A percentile compares a stretch with the other conserved stretches of the same genome.
Conservation (phyloP, 2,888 invertebrate genomes). For the Platycheirus albimanus region DNA sequence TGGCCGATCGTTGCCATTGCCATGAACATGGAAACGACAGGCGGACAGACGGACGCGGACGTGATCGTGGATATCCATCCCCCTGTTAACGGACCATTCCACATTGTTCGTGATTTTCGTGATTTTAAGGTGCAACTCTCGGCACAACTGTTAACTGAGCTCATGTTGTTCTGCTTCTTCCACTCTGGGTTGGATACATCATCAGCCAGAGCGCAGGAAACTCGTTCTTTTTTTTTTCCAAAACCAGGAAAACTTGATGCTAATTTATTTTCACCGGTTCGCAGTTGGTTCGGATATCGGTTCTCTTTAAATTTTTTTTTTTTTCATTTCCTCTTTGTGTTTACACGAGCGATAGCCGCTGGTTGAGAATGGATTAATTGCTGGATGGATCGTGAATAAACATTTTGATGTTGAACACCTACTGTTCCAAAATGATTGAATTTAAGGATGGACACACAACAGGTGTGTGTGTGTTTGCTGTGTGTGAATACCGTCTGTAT, state of each 20-base stretch:
- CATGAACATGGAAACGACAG: slow-evolving; percentile 1
- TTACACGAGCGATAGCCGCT: slow-evolving; percentile 40
- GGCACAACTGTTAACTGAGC: slow-evolving; percentile 61
- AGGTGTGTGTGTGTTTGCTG: slow-evolving; percentile 24
- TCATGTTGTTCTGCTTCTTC: background rate
- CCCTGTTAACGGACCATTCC: slow-evolving; percentile 57
- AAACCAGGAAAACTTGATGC: slow-evolving; percentile 68
- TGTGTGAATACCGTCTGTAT: background rate
- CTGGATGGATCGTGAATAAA: slow-evolving; percentile 60
- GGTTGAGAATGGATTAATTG: slow-evolving; percentile 58
- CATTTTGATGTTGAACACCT: slow-evolving; percentile 55
- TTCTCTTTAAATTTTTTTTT: slow-evolving; percentile 2
- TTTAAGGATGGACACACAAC: slow-evolving; percentile 24
- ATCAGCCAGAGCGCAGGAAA: slow-evolving; percentile 11
- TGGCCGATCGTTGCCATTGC: background rate
- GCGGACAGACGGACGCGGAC: slow-evolving; percentile 29
- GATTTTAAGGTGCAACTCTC: slow-evolving; percentile 49
- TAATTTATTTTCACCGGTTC: slow-evolving; percentile 69
- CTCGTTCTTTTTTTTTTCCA: slow-evolving; percentile 26
- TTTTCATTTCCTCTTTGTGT: background rate
- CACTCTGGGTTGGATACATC: slow-evolving; percentile 15
- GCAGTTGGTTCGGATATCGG: slow-evolving; percentile 35
- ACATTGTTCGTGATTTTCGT: slow-evolving; percentile 59
- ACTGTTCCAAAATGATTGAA: slow-evolving; percentile 40
- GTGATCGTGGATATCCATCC: slow-evolving; percentile 45